Percentiles rank a stretch among this genome's conserved stretches.
Conservation (phyloP, 1,140 invertebrate genomes). For the Ips typographus region DNA sequence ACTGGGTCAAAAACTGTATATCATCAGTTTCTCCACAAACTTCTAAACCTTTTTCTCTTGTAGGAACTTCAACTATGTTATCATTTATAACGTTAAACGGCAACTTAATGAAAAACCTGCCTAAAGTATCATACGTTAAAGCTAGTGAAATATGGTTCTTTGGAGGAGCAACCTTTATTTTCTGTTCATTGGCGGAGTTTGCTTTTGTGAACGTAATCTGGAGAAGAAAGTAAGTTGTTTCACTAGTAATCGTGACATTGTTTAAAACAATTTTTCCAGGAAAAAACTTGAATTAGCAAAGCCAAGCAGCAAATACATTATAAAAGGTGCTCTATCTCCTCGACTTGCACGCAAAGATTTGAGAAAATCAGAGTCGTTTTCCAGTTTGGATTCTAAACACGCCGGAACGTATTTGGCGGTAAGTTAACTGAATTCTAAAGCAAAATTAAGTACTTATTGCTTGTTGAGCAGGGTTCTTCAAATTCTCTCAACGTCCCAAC, state of each 20-base stretch:
- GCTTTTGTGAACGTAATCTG: slow-evolving; percentile 88
- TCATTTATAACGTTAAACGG: slow-evolving; percentile 84
- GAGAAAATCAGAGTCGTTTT: slow-evolving; percentile 61
- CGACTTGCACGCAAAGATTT: slow-evolving; percentile 69
- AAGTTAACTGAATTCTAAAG: slow-evolving; percentile 45
- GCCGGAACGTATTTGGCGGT: slow-evolving; percentile 71
- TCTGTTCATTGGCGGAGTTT: slow-evolving; percentile 83
- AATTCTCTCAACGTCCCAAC: slow-evolving; percentile 61
- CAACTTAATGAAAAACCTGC: slow-evolving; percentile 77
- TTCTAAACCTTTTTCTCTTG: not conserved
- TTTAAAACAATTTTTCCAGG: slow-evolving; percentile 53
- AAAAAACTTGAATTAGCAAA: slow-evolving; percentile 81
- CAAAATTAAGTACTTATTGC: not conserved
- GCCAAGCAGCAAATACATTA: slow-evolving; percentile 78
- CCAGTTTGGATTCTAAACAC: slow-evolving; percentile 62
- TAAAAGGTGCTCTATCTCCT: slow-evolving; percentile 80
- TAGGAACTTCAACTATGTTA: slow-evolving; percentile 80
- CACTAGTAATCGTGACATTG: not conserved
- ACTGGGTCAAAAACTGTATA: too few relatives aligned
- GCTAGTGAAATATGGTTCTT: slow-evolving; percentile 88
- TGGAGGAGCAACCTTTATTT: slow-evolving; percentile 80
- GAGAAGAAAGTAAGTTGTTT: slow-evolving; percentile 68
- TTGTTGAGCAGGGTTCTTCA: slow-evolving; percentile 62
- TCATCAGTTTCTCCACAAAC: not conserved
- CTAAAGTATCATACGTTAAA: slow-evolving; percentile 87